Conservation (phyloP, 2,113 vertebrate species). For the Propithecus coquereli region DNA sequence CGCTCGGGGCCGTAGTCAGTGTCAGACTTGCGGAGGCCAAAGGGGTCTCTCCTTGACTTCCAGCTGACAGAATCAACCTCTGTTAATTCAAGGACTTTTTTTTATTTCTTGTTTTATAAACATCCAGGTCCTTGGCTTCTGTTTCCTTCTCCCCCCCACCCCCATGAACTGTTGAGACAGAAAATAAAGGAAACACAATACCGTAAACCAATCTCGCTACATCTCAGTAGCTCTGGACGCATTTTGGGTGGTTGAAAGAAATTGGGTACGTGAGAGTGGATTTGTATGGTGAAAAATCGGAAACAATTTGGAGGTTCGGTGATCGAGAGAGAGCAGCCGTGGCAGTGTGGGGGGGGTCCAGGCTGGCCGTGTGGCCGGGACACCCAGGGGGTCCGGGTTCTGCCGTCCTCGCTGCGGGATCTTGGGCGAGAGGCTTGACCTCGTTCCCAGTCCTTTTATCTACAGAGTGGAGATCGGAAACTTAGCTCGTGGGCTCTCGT, state of each 20-base stretch:
- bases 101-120: background rate
- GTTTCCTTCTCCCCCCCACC: background rate
- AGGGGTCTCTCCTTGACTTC: background rate
- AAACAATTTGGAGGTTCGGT: fast-evolving
- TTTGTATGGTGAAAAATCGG: fast-evolving
- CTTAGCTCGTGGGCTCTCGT: fast-evolving
- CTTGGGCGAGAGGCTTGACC: fast-evolving
- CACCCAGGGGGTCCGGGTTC: fast-evolving
- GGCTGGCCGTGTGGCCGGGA: fast-evolving
- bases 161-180: background rate
- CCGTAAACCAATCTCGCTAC: background rate
- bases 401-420: fast-evolving
- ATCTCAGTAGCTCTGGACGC: background rate
- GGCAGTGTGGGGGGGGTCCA: fast-evolving
- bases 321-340: fast-evolving
- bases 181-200: background rate
- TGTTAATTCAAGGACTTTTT: background rate
- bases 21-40: background rate
- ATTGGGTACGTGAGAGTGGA: background rate
- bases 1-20: fast-evolving
- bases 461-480: fast-evolving
- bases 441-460: background rate
- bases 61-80: background rate
- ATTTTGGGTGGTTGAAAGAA: background rate
- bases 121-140: background rate